Evolutionary conservation across 2,797 vertebrate species (phyloP).

Genomic region (Pantherophis alleghaniensis): DNA sequence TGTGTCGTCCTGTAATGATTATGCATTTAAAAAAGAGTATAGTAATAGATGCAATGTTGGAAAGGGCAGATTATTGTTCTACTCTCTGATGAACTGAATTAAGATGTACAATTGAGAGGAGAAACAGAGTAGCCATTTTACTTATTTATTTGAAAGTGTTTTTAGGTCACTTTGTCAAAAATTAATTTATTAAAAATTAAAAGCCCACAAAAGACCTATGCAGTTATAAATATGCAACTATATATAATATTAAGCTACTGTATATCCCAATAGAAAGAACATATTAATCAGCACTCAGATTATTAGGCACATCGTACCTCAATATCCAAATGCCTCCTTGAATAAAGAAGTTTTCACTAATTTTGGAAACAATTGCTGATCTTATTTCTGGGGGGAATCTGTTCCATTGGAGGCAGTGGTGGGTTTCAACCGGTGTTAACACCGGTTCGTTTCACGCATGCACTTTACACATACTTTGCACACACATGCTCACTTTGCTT

Average conservation of each 20-base stretch:
- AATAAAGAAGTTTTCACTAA: not conserved
- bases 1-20: not conserved
- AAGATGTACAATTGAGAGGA: not conserved
- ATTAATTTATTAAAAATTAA: not conserved
- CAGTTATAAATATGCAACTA: not conserved
- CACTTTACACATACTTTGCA: too few relatives aligned
- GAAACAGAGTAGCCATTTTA: not conserved
- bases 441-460: too few relatives aligned
- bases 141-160: not conserved
- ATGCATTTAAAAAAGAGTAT: not conserved
- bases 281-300: not conserved
- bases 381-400: not conserved
- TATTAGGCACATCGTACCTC: not conserved
- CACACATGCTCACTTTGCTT: too few relatives aligned
- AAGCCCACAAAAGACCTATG: not conserved
- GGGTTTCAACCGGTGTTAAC: too few relatives aligned
- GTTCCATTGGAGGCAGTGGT: not conserved
- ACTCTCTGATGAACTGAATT: not conserved
- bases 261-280: not conserved
- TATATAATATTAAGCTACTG: not conserved
- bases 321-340: not conserved
- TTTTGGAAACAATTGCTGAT: not conserved
- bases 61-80: not conserved
- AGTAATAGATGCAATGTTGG: not conserved
- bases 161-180: not conserved